Percentiles rank a stretch among this genome's conserved stretches.
These are phyloP conservation scores for Macrostomum lignano DNA, from an alignment of 1,140 invertebrate genomes.

Conservation along the genomic window DNA sequence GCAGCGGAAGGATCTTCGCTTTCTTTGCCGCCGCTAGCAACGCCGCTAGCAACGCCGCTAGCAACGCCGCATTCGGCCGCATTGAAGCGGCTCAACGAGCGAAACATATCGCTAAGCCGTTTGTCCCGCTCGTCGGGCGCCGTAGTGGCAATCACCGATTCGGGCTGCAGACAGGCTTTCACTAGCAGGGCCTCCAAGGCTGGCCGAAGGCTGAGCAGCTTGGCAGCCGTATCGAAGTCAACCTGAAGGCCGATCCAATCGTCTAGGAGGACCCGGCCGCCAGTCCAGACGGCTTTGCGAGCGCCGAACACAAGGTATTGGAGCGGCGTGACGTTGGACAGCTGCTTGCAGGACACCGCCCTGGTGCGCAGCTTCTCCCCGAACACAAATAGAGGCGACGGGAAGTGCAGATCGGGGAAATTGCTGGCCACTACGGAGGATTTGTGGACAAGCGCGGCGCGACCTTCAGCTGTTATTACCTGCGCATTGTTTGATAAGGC, in stretches of 20 bases:
- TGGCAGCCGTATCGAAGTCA: conserved; percentile 42
- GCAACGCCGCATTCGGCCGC: too few relatives aligned
- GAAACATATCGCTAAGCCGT: too few relatives aligned
- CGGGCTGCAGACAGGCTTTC: conserved; percentile 44
- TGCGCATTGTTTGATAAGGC: too few relatives aligned
- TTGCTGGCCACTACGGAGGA: conserved; percentile 72
- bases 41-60: too few relatives aligned
- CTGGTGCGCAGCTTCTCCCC: conserved; percentile 66
- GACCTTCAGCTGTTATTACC: conserved; percentile 79
- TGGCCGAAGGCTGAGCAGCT: conserved; percentile 52
- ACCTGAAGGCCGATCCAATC: conserved; percentile 57
- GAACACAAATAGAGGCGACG: conserved; percentile 81
- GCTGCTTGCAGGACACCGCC: conserved; percentile 82
- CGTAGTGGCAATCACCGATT: conserved; percentile 28
- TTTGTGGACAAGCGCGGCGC: conserved; percentile 70
- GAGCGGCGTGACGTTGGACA: conserved; percentile 75
- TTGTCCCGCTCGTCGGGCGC: too few relatives aligned
- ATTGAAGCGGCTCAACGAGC: too few relatives aligned
- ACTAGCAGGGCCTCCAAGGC: conserved; percentile 55
- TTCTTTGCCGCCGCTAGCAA: too few relatives aligned
- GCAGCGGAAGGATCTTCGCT: too few relatives aligned
- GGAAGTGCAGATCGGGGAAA: conserved; percentile 44
- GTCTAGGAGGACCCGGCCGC: conserved; percentile 1
- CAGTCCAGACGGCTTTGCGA: conserved; percentile 7
- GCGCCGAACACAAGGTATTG: conserved; percentile 62